These are phyloP conservation scores for Bombus sibiricus DNA, from an alignment of 1,140 invertebrate genomes.

Conservation along the genomic window DNA sequence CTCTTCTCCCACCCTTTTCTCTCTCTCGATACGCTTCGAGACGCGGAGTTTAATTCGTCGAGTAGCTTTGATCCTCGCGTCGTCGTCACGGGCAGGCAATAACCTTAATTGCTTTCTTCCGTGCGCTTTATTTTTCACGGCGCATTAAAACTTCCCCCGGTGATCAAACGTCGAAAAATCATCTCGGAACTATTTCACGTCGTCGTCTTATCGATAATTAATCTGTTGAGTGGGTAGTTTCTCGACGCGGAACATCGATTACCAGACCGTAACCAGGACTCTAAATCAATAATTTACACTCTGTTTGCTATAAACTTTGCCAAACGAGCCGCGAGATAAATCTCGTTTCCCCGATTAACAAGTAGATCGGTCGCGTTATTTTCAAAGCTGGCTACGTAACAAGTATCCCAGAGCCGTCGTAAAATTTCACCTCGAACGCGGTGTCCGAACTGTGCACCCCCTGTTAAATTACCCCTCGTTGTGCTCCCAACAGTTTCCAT, in stretches of 20 bases:
- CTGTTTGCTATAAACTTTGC: not conserved
- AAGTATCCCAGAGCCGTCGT: not conserved
- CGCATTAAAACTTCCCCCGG: slow-evolving; percentile 27
- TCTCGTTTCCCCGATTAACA: slow-evolving; percentile 1
- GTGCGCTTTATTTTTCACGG: slow-evolving; percentile 52
- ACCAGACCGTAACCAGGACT: not conserved
- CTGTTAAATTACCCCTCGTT: slow-evolving; percentile 53
- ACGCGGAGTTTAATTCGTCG: slow-evolving; percentile 51
- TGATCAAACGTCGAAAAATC: slow-evolving; percentile 20
- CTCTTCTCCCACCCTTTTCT: not conserved
- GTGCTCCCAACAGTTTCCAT: slow-evolving; percentile 49
- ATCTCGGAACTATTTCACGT: not conserved
- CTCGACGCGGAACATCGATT: not conserved
- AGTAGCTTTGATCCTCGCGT: slow-evolving; percentile 55
- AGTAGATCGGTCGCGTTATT: slow-evolving; percentile 7
- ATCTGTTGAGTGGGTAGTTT: slow-evolving; percentile 12
- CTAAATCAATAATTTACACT: not conserved
- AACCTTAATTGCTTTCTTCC: slow-evolving; percentile 55
- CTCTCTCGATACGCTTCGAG: slow-evolving; percentile 10
- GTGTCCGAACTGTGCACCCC: slow-evolving; percentile 6
- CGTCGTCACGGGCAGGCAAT: slow-evolving; percentile 39
- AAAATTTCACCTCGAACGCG: slow-evolving; percentile 34
- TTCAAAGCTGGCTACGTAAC: not conserved
- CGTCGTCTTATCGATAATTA: slow-evolving; percentile 14
- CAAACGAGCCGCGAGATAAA: not conserved